Base-by-base conservation (phyloP, 2,113 vertebrate genomes). In the Platysteira castanea region DNA sequence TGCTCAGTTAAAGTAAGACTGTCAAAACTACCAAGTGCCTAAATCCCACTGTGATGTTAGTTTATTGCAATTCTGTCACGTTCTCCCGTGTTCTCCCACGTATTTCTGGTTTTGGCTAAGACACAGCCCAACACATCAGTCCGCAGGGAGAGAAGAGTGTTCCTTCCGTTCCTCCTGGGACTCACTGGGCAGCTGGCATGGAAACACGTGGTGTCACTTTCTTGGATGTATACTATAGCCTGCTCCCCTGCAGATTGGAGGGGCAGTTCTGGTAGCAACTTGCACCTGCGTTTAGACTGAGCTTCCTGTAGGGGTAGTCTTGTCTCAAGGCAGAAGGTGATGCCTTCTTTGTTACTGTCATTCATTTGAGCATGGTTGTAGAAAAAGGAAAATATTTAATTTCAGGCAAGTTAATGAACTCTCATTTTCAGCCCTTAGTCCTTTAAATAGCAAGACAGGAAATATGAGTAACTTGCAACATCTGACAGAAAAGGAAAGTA, bases 381-480 rank as follows among this genome's bases (percentile, higher is more conserved):
- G 53, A 69, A 74, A 67, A 65, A 46, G 63, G 56, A 88, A 56
- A 89, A 84, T 81, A 81, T n/a, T 87, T 92, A 21, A 87, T 89
- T 92, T 86, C 56, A 63, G 80, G 71, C 73, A 87, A 81, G 56
- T 75, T 81, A 90, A 92, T 91, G 95, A 93, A 81, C 33, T 90
- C 76, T 60, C 17, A 28, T 75, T 94, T 93, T 92, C 86, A 87
- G 60, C 53, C 52, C 64, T 84, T 44, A 70, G 71, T 74, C 59
- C 80, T 84, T 93, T 75, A 95, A 96, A 95, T 68, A 94, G 93
- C 76, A 95, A 74, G 80, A 87, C 56, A 94, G 84, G 96, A 95
- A 97, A 93, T 33, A 27, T 5, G 84, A 95, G 89, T 84, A 89
- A 82, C 64, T 81, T 75, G 65, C 89, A 95, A 81, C 44, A 91